Evolutionary conservation across 2,113 vertebrate genomes (phyloP).

Genomic region (Hylia prasina): DNA sequence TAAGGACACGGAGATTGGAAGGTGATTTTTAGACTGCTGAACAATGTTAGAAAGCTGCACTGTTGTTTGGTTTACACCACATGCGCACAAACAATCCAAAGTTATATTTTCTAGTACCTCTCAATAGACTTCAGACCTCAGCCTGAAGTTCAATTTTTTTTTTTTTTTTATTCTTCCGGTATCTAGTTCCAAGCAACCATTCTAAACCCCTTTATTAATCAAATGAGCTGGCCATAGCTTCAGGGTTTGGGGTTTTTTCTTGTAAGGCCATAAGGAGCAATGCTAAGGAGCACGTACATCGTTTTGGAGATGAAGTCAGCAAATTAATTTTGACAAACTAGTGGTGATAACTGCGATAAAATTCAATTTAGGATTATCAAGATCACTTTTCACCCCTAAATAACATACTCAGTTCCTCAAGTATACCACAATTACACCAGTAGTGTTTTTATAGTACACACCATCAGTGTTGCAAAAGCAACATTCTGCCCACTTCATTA

Average conservation of each 20-base stretch:
- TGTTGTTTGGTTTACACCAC: background rate
- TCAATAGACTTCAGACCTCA: background rate
- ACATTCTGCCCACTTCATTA: background rate
- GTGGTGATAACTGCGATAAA: background rate
- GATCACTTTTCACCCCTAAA: background rate
- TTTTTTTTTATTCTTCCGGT: rapidly evolving
- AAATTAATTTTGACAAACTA: background rate
- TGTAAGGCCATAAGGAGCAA: background rate
- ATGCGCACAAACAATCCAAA: rapidly evolving
- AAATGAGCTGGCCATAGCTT: background rate
- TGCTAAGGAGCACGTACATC: rapidly evolving
- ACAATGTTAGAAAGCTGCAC: background rate
- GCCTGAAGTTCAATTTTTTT: background rate
- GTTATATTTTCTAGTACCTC: background rate
- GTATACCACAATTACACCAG: background rate
- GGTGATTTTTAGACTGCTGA: background rate
- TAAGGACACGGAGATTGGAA: background rate
- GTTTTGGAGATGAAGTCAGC: background rate
- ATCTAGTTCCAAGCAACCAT: background rate
- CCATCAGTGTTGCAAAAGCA: background rate
- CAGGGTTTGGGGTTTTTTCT: background rate
- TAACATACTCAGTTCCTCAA: background rate
- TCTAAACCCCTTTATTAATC: background rate
- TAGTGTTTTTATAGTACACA: background rate
- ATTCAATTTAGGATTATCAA: background rate